These are phyloP conservation scores for Sialis lutaria DNA, from an alignment of 2,888 invertebrate genomes.

Conservation along the genomic window DNA sequence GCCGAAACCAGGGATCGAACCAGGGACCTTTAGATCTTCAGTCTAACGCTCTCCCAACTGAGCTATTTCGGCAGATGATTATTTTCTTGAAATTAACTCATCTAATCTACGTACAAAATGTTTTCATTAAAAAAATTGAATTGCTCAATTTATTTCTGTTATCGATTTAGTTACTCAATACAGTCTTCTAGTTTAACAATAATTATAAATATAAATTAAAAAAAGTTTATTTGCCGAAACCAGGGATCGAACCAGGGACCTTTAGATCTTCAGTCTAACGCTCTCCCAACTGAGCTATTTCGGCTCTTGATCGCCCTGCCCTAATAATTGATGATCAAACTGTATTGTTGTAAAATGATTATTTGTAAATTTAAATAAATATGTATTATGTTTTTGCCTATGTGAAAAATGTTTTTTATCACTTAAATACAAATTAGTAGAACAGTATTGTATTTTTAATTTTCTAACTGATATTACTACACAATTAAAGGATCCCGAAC, in stretches of 20 bases:
- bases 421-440: background rate
- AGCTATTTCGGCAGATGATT: slow-evolving; percentile 71
- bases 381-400: background rate
- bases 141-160: no score
- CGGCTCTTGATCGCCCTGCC: slow-evolving; percentile 25
- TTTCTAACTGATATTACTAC: no score
- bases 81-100: no score
- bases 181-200: no score
- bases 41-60: slow-evolving; percentile 69
- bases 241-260: slow-evolving; percentile 58
- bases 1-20: slow-evolving; percentile 61
- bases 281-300: slow-evolving; percentile 71
- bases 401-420: background rate
- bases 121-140: no score
- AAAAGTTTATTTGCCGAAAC: slow-evolving; percentile 37
- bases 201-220: background rate
- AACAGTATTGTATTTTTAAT: no score
- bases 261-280: slow-evolving; percentile 64
- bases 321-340: background rate
- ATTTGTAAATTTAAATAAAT: background rate
- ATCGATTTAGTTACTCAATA: no score
- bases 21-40: slow-evolving; percentile 60
- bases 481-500: no score
- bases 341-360: background rate
- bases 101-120: no score